Percentiles rank a stretch among this genome's conserved stretches.
phyloP scores from a whole-genome alignment of 2,888 invertebrate genomes.

The Eristalis tenax region DNA sequence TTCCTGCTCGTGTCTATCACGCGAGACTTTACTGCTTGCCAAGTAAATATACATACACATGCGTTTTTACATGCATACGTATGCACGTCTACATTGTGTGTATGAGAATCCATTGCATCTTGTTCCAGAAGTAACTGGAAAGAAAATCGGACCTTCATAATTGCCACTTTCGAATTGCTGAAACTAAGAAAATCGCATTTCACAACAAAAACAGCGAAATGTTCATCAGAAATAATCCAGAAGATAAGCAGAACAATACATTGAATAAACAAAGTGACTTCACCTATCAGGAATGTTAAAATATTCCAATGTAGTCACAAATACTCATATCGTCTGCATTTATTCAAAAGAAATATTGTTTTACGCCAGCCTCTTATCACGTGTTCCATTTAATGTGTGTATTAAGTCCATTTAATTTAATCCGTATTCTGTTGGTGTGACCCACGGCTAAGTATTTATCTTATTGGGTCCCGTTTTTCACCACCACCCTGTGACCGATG shows the following conservation, averaged over 20 bases:
- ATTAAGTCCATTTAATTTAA: too few relatives aligned
- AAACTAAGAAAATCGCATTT: background rate
- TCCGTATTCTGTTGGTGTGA: too few relatives aligned
- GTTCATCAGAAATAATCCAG: background rate
- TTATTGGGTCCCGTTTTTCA: background rate
- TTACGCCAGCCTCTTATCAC: background rate
- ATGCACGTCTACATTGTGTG: background rate
- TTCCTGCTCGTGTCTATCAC: background rate
- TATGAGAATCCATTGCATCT: background rate
- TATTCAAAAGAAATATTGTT: too few relatives aligned
- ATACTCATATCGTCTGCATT: background rate
- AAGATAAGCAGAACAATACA: background rate
- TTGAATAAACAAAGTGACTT: background rate
- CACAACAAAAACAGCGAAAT: background rate
- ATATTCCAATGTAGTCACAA: background rate
- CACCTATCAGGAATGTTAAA: background rate
- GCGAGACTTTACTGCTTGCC: background rate
- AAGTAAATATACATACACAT: background rate
- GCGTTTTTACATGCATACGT: background rate
- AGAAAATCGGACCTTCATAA: background rate
- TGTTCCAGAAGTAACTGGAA: background rate
- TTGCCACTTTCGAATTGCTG: background rate
- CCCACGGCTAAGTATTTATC: too few relatives aligned
- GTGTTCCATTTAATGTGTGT: background rate
- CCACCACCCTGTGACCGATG: background rate